These are phyloP conservation scores for Tiliqua scincoides DNA, from an alignment of 2,113 vertebrate genomes.

Conservation along the genomic window DNA sequence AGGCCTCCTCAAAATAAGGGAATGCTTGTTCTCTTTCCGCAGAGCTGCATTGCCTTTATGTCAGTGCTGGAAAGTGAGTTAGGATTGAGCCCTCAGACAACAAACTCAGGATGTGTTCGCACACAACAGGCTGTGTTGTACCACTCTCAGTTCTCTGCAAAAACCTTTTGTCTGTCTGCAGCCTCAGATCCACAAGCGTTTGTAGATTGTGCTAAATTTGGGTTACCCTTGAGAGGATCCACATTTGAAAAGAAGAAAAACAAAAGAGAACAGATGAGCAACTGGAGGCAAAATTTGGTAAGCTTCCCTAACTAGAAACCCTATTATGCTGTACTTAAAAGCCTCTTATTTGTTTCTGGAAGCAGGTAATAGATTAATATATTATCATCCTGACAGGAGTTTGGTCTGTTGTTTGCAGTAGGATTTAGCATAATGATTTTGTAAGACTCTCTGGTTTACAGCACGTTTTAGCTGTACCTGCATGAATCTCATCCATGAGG, in stretches of 20 bases:
- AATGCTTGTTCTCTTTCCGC: too few species aligned
- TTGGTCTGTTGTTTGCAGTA: neutral
- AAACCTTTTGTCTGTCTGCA: neutral
- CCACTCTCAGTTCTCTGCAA: neutral
- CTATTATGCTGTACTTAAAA: neutral
- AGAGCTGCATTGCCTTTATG: too few species aligned
- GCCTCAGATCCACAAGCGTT: neutral
- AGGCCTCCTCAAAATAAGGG: too few species aligned
- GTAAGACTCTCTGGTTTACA: neutral
- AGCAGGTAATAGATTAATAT: neutral
- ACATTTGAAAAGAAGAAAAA: neutral
- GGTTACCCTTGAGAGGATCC: neutral
- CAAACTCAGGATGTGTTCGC: neutral
- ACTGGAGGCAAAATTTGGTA: neutral
- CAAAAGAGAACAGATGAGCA: neutral
- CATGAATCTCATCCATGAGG: neutral
- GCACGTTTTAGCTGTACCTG: neutral
- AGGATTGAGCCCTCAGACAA: too few species aligned
- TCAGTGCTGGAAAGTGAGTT: too few species aligned
- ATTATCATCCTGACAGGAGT: neutral
- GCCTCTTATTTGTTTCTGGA: neutral
- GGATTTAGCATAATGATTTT: slow-evolving; percentile 13
- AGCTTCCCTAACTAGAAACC: neutral
- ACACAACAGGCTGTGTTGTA: neutral
- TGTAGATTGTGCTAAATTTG: slow-evolving; percentile 1